Percentiles rank a stretch among this genome's conserved stretches.
phyloP scores from a whole-genome alignment of 2,888 invertebrate species.

The Ichneumoninae sp. region DNA sequence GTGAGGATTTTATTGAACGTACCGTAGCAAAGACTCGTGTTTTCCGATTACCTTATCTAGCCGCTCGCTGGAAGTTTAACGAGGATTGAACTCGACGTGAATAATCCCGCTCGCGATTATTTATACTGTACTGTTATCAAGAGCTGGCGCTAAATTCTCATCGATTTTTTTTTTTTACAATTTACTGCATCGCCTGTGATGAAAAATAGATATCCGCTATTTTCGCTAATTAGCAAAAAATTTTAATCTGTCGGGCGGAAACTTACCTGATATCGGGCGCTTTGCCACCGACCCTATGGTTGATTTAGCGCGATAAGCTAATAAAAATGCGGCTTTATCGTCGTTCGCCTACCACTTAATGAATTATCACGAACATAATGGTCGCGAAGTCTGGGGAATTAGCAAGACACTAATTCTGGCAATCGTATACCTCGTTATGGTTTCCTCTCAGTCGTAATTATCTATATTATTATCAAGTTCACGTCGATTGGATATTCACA shows the following conservation, averaged over 20 bases:
- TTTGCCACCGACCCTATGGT: background rate
- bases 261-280: background rate
- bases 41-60: slow-evolving; percentile 15
- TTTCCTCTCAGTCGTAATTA: too few relatives aligned
- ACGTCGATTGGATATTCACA: too few relatives aligned
- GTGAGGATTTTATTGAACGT: slow-evolving; percentile 35
- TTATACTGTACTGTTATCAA: background rate
- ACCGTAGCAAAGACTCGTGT: slow-evolving; percentile 38
- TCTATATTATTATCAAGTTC: too few relatives aligned
- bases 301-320: background rate
- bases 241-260: background rate
- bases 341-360: background rate
- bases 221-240: background rate
- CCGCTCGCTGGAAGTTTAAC: slow-evolving; percentile 8
- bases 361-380: background rate
- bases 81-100: slow-evolving; percentile 23
- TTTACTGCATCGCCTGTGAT: background rate
- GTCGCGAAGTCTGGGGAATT: background rate
- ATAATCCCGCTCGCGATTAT: slow-evolving; percentile 11
- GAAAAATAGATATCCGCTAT: background rate
- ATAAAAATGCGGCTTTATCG: background rate
- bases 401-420: background rate
- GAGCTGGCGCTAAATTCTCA: background rate
- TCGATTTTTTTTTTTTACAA: background rate
- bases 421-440: background rate